Percentiles rank a stretch among this genome's conserved stretches.
Conservation (phyloP, 2,888 invertebrate species). For the Acleris sparsana region DNA sequence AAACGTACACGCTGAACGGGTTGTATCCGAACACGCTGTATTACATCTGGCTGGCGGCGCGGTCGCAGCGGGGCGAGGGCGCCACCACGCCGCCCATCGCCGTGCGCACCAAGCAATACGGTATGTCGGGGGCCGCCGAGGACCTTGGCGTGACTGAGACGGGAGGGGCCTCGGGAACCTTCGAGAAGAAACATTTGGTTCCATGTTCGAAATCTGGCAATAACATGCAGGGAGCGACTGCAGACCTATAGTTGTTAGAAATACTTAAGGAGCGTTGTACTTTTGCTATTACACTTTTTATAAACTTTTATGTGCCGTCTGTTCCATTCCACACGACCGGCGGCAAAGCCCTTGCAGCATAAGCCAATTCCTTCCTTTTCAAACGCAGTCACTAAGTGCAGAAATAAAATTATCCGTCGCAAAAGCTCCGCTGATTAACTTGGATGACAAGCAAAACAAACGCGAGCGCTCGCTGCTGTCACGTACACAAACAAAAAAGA, state of each 20-base stretch:
- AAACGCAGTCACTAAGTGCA: constrained; percentile 23
- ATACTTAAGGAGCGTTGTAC: too few species aligned
- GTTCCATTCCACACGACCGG: constrained; percentile 8
- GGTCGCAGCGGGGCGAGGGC: constrained; percentile 96
- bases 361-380: constrained; percentile 21
- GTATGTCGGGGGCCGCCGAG: constrained; percentile 86
- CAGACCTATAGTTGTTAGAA: not conserved
- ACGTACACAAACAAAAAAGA: constrained; percentile 16
- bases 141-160: constrained; percentile 41
- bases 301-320: constrained; percentile 8
- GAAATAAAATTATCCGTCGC: constrained; percentile 20
- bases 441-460: constrained; percentile 17
- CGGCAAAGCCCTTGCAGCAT: not conserved
- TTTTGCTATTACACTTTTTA: too few species aligned
- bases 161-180: constrained; percentile 35
- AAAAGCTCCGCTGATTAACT: constrained; percentile 24
- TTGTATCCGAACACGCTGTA: constrained; percentile 98
- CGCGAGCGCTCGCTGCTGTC: constrained; percentile 6
- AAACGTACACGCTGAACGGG: constrained; percentile 93
- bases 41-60: constrained; percentile 98
- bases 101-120: constrained; percentile 98
- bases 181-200: not conserved
- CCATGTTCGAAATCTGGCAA: not conserved
- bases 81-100: constrained; percentile 97
- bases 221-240: not conserved